These are phyloP conservation scores for Pavo muticus DNA, from an alignment of 2,113 vertebrate genomes.

Conservation along the genomic window DNA sequence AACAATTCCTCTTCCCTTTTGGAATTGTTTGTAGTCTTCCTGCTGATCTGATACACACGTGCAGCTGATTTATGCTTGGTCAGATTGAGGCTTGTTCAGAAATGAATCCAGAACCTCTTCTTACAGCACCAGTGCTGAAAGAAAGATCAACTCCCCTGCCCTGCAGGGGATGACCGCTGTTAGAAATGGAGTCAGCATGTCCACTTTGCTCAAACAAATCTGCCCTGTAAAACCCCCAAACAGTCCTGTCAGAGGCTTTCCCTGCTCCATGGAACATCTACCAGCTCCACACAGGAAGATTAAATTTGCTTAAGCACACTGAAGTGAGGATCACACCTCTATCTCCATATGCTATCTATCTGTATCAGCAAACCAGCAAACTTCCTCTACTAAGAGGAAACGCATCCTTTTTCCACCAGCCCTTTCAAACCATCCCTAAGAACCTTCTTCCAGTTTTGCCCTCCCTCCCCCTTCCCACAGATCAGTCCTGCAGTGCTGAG, in stretches of 20 bases:
- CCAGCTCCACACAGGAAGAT: fast-evolving
- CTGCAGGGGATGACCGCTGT: background rate
- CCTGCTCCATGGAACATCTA: fast-evolving
- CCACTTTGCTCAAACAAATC: fast-evolving
- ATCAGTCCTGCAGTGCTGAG: fast-evolving
- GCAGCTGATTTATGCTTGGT: no score
- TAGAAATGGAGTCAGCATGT: fast-evolving
- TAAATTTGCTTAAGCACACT: fast-evolving
- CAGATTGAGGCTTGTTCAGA: background rate
- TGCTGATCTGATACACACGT: background rate
- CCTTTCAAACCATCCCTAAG: background rate
- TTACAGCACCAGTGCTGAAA: background rate
- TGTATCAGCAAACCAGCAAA: background rate
- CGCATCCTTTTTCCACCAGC: background rate
- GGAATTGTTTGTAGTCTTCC: background rate
- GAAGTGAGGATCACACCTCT: no score
- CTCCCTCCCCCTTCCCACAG: background rate
- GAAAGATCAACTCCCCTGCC: background rate
- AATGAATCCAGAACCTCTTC: background rate
- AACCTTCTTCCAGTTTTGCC: background rate
- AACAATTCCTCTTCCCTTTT: background rate
- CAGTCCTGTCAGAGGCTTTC: background rate
- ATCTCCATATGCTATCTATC: background rate
- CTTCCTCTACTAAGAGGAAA: no score
- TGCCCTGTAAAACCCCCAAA: fast-evolving